Percentiles rank a stretch among this genome's conserved stretches.
These are phyloP conservation scores for Lepidostoma basale DNA, from an alignment of 1,140 invertebrate species.

Conservation along the genomic window DNA sequence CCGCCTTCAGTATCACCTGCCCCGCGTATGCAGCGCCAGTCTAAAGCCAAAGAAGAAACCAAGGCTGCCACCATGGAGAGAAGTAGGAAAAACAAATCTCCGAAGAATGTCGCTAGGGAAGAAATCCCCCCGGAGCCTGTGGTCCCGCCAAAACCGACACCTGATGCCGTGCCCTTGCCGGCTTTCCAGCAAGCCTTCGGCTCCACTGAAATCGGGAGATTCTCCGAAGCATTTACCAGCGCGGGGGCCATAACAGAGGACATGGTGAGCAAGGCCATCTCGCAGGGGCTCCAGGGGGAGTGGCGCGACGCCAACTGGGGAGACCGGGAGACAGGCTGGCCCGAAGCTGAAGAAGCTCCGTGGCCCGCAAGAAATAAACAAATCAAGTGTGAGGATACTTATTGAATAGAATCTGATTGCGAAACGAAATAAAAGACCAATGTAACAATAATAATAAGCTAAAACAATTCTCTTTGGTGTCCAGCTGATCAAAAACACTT, in stretches of 20 bases:
- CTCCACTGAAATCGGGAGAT: slow-evolving; percentile 77
- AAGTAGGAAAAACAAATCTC: slow-evolving; percentile 35
- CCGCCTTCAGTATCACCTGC: neutral
- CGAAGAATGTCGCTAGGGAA: slow-evolving; percentile 24
- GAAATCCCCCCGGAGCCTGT: neutral
- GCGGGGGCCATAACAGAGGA: slow-evolving; percentile 36
- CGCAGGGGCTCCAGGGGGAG: slow-evolving; percentile 29
- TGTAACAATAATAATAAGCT: too few relatives aligned
- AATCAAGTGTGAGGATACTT: slow-evolving; percentile 28
- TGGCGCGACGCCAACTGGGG: slow-evolving; percentile 31
- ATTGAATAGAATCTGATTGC: too few relatives aligned
- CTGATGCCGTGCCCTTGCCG: slow-evolving; percentile 61
- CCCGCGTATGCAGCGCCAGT: neutral
- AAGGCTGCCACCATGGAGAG: slow-evolving; percentile 6
- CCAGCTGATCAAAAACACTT: too few relatives aligned
- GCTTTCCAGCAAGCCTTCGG: slow-evolving; percentile 80
- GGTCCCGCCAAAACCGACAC: neutral
- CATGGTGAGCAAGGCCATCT: slow-evolving; percentile 41
- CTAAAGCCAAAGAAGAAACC: slow-evolving; percentile 5
- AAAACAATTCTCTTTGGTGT: too few relatives aligned
- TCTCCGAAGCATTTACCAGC: slow-evolving; percentile 62
- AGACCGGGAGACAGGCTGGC: neutral
- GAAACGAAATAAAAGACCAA: too few relatives aligned
- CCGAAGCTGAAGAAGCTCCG: neutral
- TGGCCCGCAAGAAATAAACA: neutral